Evolutionary conservation across 2,113 vertebrate species (phyloP).

Genomic region (Mirounga angustirostris): DNA sequence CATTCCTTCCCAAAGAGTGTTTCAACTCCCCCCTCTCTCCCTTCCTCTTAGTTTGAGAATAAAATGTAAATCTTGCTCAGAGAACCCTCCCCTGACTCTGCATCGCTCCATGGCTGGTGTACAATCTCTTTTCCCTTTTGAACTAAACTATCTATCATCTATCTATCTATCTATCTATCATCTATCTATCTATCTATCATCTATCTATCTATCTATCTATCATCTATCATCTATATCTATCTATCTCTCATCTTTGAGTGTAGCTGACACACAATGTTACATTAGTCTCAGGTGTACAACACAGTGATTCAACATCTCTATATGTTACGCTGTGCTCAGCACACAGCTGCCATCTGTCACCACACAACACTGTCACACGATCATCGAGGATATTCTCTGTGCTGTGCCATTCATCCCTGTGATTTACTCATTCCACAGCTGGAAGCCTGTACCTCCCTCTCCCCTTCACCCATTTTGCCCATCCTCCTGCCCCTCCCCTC

Average conservation of each 20-base stretch:
- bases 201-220: too few species aligned
- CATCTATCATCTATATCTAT: too few species aligned
- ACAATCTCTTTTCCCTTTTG: background rate
- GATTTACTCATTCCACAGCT: background rate
- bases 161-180: too few species aligned
- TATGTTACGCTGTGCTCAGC: background rate
- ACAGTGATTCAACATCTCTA: background rate
- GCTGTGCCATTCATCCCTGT: background rate
- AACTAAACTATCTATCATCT: background rate
- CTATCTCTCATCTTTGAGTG: background rate
- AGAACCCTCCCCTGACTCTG: background rate
- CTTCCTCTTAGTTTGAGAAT: background rate
- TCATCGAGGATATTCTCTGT: background rate
- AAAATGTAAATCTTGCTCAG: background rate
- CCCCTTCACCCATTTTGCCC: background rate
- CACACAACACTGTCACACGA: fast-evolving
- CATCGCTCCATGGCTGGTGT: background rate
- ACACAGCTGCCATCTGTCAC: background rate
- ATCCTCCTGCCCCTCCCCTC: background rate
- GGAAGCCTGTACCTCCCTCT: background rate
- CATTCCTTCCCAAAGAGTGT: background rate
- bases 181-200: too few species aligned
- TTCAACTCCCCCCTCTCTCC: background rate
- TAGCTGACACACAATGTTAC: background rate
- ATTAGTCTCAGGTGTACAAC: background rate